phyloP scores from a whole-genome alignment of 2,113 vertebrate species.

The Eulacestoma nigropectus region DNA sequence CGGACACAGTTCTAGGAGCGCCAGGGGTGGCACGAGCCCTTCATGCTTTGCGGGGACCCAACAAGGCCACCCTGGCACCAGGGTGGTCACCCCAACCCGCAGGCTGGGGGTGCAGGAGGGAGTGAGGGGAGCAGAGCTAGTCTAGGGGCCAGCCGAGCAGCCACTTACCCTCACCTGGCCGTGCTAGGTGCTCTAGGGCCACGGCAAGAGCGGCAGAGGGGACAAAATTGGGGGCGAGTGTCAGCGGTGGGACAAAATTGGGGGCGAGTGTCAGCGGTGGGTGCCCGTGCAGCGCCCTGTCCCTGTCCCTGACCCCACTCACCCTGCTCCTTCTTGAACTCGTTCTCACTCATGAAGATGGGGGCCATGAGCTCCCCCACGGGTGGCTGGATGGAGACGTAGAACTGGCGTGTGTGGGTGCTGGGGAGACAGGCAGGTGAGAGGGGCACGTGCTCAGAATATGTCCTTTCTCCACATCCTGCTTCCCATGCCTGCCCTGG shows the following conservation, averaged over 20 bases:
- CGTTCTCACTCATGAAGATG: slow-evolving; percentile 92
- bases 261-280: neutral
- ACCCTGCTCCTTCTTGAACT: slow-evolving; percentile 98
- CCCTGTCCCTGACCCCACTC: neutral
- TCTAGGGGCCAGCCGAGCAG: neutral
- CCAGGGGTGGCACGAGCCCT: neutral
- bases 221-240: slow-evolving; percentile 19
- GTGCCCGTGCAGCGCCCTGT: accelerated
- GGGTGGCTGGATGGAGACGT: slow-evolving; percentile 92
- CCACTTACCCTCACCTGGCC: slow-evolving; percentile 50
- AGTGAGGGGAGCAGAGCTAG: neutral
- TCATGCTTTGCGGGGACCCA: accelerated
- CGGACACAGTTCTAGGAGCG: accelerated
- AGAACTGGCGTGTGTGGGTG: slow-evolving; percentile 91
- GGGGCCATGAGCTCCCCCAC: slow-evolving; percentile 95
- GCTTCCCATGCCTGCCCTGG: neutral
- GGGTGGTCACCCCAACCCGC: neutral
- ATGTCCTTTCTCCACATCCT: neutral
- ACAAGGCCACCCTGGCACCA: neutral
- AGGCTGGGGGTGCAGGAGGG: neutral
- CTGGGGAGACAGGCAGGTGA: slow-evolving; percentile 47
- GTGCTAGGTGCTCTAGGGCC: slow-evolving; percentile 35
- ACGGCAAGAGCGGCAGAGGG: neutral
- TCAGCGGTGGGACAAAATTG: neutral
- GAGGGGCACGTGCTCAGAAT: neutral